Evolutionary conservation across 2,113 vertebrate genomes (phyloP).

Genomic region (Tupaia tana): DNA sequence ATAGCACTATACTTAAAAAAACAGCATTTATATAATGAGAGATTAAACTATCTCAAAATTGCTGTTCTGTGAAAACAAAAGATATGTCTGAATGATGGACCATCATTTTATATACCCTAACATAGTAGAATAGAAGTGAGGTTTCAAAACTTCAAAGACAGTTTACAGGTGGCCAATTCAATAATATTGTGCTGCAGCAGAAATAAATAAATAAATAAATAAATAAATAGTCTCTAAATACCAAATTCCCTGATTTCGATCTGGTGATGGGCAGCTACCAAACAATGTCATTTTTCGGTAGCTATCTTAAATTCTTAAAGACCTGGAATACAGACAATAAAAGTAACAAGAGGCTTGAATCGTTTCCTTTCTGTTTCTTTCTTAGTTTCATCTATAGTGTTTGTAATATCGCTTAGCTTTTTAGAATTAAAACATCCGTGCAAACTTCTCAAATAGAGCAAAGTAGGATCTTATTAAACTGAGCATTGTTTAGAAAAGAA

Average conservation of each 20-base stretch:
- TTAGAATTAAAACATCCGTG: constrained; percentile 36
- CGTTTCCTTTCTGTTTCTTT: constrained; percentile 41
- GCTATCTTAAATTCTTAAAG: background rate
- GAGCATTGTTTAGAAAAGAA: constrained; percentile 55
- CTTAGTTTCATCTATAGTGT: background rate
- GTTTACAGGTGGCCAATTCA: background rate
- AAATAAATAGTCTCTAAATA: background rate
- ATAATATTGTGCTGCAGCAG: background rate
- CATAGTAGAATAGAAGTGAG: background rate
- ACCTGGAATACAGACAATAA: background rate
- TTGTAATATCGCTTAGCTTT: background rate
- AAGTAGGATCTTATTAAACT: background rate
- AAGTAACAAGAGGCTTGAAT: fast-evolving
- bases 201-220: background rate
- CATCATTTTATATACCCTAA: background rate
- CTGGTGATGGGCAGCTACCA: background rate
- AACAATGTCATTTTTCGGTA: background rate
- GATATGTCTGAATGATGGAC: background rate
- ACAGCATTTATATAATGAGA: background rate
- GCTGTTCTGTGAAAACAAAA: background rate
- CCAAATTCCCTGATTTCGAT: fast-evolving
- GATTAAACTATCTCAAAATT: background rate
- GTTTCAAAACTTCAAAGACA: background rate
- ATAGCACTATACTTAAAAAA: background rate
- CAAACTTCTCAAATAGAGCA: constrained; percentile 54